Evolutionary conservation across 2,888 invertebrate genomes (phyloP), one percentile per base, ranked within the genome.

Genomic region (Auanema freiburgensis): DNA sequence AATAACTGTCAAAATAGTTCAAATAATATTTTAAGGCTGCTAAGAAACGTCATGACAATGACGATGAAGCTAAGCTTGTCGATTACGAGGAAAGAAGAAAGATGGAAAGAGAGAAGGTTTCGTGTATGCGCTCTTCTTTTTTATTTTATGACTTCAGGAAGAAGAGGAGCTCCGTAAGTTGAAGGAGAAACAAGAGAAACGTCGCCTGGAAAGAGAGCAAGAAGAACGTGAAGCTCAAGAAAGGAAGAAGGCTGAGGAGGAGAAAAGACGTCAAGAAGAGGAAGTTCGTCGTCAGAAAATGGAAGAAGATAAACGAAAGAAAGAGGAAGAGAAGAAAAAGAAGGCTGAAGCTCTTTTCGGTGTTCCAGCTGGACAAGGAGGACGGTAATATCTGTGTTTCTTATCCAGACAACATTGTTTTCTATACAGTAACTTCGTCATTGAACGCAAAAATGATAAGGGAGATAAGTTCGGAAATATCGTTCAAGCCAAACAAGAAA

Each of bases 401-500:
- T 5, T 33, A 8, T 33, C 8, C 21, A 21, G 4, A 16, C 8
- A 5, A 5, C 46, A 8, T 16, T 18, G 16, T 18, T 16, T 16
- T n/a, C n/a, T n/a, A n/a, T n/a, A n/a, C n/a, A 33, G 33, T 8
- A 33, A 33, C 33, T 33, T 33, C 8, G 33, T 33, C 8, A 33
- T 33, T 33, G 63, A 83, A 83, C 66, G 57, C 63, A 21, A 66
- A 21, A 33, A 14, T 41, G 67, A 65, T 33, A 68, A 69, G 59
- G 74, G 74, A 50, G 81, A 81, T 66, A 76, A 85, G 74, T 85
- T 82, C 82, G 86, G 80, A 86, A 91, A 91, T 87, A 89, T 93
- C 76, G 90, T 91, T 84, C 91, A 91, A 82, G 93, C 95, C 83
- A 93, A 93, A 86, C 88, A 92, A 84, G 97, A 97, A 88, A 91